Evolutionary conservation across 2,888 invertebrate species (phyloP).

Genomic region (Tillus elongatus): DNA sequence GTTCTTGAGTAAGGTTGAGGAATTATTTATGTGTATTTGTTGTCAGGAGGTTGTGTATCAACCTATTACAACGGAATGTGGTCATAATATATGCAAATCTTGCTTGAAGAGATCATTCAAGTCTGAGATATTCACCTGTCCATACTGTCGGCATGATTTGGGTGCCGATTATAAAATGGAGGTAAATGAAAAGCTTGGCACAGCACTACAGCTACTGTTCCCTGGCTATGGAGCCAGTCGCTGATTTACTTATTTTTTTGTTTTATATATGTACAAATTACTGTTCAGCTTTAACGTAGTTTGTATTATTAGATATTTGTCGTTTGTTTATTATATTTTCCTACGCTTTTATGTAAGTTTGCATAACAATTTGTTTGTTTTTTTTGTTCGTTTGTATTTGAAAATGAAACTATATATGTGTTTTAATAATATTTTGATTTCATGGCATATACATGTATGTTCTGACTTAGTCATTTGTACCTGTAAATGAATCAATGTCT

Average conservation of each 20-base stretch:
- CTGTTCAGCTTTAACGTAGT: too few relatives aligned
- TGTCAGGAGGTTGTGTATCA: slow-evolving; percentile 63
- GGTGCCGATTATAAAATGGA: slow-evolving; percentile 45
- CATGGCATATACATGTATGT: too few relatives aligned
- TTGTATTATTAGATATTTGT: too few relatives aligned
- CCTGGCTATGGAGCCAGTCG: slow-evolving; percentile 53
- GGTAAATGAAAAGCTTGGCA: slow-evolving; percentile 50
- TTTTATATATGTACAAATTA: not conserved
- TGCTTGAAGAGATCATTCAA: slow-evolving; percentile 61
- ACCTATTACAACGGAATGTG: slow-evolving; percentile 65
- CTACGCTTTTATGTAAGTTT: too few relatives aligned
- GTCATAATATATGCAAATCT: slow-evolving; percentile 64
- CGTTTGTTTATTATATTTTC: too few relatives aligned
- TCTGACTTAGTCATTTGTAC: too few relatives aligned
- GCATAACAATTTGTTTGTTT: too few relatives aligned
- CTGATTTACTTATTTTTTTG: slow-evolving; percentile 14
- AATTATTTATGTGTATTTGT: slow-evolving; percentile 66
- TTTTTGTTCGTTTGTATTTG: too few relatives aligned
- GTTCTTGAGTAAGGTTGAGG: slow-evolving; percentile 55
- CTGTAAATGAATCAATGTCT: too few relatives aligned
- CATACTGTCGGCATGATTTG: slow-evolving; percentile 58
- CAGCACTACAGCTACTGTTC: slow-evolving; percentile 51
- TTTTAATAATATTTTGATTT: too few relatives aligned
- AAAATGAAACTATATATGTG: too few relatives aligned
- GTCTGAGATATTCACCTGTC: slow-evolving; percentile 55